These are phyloP conservation scores for Cnemophilus loriae DNA, from an alignment of 2,113 vertebrate genomes.

Conservation along the genomic window DNA sequence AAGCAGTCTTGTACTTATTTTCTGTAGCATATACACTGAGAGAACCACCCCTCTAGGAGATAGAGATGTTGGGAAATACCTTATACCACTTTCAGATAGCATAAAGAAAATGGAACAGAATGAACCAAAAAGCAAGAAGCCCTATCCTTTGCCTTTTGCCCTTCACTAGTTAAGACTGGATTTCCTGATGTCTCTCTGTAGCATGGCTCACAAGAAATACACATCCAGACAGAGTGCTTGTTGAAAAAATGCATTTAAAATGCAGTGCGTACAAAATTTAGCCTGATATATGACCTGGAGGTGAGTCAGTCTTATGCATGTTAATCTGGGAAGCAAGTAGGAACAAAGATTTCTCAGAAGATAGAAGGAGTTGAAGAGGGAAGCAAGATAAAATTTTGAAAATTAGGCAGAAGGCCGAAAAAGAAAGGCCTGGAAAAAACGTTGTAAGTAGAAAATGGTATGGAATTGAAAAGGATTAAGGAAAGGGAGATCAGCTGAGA, in stretches of 20 bases:
- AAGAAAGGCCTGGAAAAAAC: neutral
- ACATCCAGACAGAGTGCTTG: neutral
- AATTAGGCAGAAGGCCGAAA: neutral
- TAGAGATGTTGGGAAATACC: neutral
- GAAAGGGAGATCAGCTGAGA: neutral
- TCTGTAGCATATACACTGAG: neutral
- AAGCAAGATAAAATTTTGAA: neutral
- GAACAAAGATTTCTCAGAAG: neutral
- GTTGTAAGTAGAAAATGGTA: neutral
- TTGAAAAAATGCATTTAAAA: neutral
- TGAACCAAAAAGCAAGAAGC: neutral
- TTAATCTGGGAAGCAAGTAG: neutral
- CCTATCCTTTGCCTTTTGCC: neutral
- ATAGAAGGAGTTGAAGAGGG: neutral
- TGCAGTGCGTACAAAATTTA: neutral
- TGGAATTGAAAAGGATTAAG: neutral
- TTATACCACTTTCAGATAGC: neutral
- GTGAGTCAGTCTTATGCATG: neutral
- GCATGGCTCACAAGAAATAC: neutral
- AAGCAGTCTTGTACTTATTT: neutral
- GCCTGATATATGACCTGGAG: neutral
- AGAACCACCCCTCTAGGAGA: neutral
- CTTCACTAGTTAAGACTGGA: neutral
- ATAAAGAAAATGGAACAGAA: neutral
- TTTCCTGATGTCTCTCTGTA: neutral